Evolutionary conservation across 2,113 vertebrate species (phyloP).

Genomic region (Neolamprologus toae): DNA sequence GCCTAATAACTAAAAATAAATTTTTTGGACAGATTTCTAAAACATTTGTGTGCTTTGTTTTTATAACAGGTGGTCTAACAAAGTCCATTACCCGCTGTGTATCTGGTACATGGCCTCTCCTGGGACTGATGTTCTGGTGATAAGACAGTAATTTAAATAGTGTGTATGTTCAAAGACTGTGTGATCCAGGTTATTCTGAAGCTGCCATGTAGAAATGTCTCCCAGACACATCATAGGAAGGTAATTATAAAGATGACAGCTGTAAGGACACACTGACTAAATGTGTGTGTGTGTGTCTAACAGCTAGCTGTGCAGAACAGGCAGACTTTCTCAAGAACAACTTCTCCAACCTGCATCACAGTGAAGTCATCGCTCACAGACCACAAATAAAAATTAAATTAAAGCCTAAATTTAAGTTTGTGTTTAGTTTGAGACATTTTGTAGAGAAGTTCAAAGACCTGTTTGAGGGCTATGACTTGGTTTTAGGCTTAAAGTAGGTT

Average conservation of each 20-base stretch:
- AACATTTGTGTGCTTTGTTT: not conserved
- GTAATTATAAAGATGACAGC: not conserved
- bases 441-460: not conserved
- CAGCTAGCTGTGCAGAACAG: not conserved
- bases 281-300: not conserved
- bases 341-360: not conserved
- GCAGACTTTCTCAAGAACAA: not conserved
- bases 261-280: not conserved
- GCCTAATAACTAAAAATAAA: fast-evolving
- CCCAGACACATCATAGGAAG: not conserved
- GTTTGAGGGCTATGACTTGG: not conserved
- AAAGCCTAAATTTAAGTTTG: not conserved
- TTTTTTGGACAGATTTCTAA: not conserved
- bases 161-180: not conserved
- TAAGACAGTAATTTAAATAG: not conserved
- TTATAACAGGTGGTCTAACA: not conserved
- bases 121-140: not conserved
- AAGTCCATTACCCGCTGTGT: not conserved
- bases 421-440: not conserved
- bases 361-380: not conserved
- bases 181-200: not conserved
- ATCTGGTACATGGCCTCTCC: fast-evolving
- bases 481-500: not conserved
- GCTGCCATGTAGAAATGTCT: not conserved
- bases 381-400: fast-evolving